Percentiles rank a stretch among this genome's conserved stretches.
Evolutionary conservation across 2,888 invertebrate genomes (phyloP).

Genomic region (Ceramica pisi): DNA sequence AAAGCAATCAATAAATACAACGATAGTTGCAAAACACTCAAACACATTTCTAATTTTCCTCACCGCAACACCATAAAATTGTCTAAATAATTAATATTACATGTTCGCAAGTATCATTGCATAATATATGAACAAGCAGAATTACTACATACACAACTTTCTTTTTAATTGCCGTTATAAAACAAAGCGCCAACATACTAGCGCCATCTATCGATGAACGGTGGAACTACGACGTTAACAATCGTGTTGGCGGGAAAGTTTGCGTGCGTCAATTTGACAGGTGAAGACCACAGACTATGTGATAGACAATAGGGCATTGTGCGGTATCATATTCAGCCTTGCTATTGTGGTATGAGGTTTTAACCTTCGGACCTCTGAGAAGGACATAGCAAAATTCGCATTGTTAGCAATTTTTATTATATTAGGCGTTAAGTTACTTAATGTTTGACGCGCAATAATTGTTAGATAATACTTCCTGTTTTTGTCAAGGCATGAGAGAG

Average conservation of each 20-base stretch:
- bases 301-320: slow-evolving; percentile 54
- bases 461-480: not conserved
- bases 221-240: slow-evolving; percentile 46
- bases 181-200: slow-evolving; percentile 22
- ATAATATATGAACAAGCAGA: slow-evolving; percentile 32
- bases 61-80: slow-evolving; percentile 36
- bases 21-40: slow-evolving; percentile 2
- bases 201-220: slow-evolving; percentile 51
- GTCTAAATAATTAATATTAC: slow-evolving; percentile 38
- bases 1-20: slow-evolving; percentile 17
- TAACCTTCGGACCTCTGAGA: slow-evolving; percentile 34
- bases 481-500: not conserved
- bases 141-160: slow-evolving; percentile 38
- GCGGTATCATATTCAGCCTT: slow-evolving; percentile 33
- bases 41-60: slow-evolving; percentile 22
- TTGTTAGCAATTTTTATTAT: slow-evolving; percentile 26
- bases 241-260: slow-evolving; percentile 45
- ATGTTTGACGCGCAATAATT: not conserved
- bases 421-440: not conserved
- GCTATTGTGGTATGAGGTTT: slow-evolving; percentile 42
- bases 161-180: slow-evolving; percentile 32
- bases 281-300: slow-evolving; percentile 32
- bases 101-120: slow-evolving; percentile 35
- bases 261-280: slow-evolving; percentile 35
- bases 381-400: slow-evolving; percentile 33